Conservation (phyloP, 1,140 invertebrate species). For the Platorchestia sp. region DNA sequence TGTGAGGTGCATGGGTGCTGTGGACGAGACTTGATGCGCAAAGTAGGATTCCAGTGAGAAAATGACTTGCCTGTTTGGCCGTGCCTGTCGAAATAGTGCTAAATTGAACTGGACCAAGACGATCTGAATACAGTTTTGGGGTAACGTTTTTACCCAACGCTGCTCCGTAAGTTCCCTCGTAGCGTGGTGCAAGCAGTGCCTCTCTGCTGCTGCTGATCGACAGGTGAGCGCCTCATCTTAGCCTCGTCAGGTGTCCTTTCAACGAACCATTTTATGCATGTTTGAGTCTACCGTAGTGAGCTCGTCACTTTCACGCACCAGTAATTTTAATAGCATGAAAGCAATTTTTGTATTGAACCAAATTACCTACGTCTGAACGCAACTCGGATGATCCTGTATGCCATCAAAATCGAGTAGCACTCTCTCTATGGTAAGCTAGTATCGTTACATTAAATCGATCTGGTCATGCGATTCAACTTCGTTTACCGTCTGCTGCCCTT, state of each 20-base stretch:
- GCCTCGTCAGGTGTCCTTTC: background rate
- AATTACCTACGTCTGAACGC: no score
- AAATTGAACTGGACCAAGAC: background rate
- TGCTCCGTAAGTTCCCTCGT: background rate
- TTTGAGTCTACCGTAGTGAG: no score
- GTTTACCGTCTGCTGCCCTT: no score
- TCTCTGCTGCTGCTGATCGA: background rate
- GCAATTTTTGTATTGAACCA: no score
- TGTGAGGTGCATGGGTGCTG: background rate
- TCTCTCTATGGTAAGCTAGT: no score
- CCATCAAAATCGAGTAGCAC: no score
- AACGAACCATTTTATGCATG: no score
- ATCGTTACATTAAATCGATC: no score
- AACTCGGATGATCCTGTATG: no score
- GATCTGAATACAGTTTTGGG: background rate
- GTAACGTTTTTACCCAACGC: background rate
- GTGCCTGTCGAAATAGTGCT: background rate
- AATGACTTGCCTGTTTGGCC: background rate
- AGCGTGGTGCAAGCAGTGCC: background rate
- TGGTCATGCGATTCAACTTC: no score
- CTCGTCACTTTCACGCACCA: no score
- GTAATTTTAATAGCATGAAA: no score
- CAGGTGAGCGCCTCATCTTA: background rate
- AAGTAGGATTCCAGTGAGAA: constrained; percentile 29
- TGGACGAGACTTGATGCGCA: background rate